A percentile compares a stretch with the other conserved stretches of the same genome.
Conservation (phyloP, 2,797 vertebrate genomes). For the Columba guinea region DNA sequence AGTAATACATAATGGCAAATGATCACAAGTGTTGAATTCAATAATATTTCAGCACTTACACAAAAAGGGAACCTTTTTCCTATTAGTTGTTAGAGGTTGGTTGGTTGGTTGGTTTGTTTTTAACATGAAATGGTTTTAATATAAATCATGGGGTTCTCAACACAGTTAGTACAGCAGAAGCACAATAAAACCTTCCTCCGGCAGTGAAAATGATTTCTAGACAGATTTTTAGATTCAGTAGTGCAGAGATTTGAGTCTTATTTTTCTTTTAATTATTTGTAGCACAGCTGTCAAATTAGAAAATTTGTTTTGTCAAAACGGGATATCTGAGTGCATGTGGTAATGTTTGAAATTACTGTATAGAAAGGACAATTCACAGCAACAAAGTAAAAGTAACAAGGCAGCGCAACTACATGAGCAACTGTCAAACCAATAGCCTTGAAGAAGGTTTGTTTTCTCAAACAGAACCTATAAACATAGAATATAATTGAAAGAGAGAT, state of each 20-base stretch:
- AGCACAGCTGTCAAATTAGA: constrained; percentile 77
- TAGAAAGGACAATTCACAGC: constrained; percentile 15
- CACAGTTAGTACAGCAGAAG: constrained; percentile 61
- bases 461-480: not conserved
- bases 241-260: constrained; percentile 54
- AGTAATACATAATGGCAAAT: constrained; percentile 64
- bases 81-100: constrained; percentile 45
- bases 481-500: not conserved
- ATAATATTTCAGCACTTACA: constrained; percentile 70
- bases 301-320: constrained; percentile 74
- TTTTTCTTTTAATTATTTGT: constrained; percentile 75
- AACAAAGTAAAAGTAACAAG: constrained; percentile 1
- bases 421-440: not conserved
- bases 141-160: constrained; percentile 71
- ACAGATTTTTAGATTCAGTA: constrained; percentile 68
- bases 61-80: constrained; percentile 49
- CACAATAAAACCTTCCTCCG: constrained; percentile 73
- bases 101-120: not conserved
- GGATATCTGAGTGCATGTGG: constrained; percentile 55
- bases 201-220: constrained; percentile 72
- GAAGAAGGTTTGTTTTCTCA: constrained; percentile 20
- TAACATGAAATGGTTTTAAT: constrained; percentile 71
- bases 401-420: not conserved
- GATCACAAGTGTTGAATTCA: constrained; percentile 68
- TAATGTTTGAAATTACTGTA: constrained; percentile 57